These are phyloP conservation scores for Phoeniculus purpureus DNA, from an alignment of 2,797 vertebrate genomes.

Conservation along the genomic window DNA sequence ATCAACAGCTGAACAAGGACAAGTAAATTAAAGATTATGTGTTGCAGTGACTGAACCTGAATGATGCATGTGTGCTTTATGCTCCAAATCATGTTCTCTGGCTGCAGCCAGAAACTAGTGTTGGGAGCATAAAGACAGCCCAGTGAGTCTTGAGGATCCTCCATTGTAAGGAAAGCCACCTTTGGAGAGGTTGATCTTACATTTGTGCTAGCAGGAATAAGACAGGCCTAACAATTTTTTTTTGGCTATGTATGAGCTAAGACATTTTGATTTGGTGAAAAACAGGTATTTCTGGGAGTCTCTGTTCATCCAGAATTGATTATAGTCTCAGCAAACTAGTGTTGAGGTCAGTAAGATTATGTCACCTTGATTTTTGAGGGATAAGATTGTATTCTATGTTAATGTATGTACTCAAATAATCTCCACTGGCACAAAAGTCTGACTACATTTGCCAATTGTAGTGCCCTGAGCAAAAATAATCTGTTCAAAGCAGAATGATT, in stretches of 20 bases:
- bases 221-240: background rate
- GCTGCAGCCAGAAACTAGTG: background rate
- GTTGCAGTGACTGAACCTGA: background rate
- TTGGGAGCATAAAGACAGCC: background rate
- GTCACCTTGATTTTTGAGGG: background rate
- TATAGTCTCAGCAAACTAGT: background rate
- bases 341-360: background rate
- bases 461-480: background rate
- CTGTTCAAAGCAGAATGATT: background rate
- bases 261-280: background rate
- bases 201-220: background rate
- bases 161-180: background rate
- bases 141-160: background rate
- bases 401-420: background rate
- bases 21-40: background rate
- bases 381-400: background rate
- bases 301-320: background rate
- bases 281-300: background rate
- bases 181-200: background rate
- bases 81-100: background rate
- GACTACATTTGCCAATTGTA: background rate
- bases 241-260: background rate
- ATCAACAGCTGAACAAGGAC: background rate
- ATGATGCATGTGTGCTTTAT: background rate
- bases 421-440: background rate